Evolutionary conservation across 2,888 invertebrate genomes (phyloP).

Genomic region (Lepidocyrtoides sp.): DNA sequence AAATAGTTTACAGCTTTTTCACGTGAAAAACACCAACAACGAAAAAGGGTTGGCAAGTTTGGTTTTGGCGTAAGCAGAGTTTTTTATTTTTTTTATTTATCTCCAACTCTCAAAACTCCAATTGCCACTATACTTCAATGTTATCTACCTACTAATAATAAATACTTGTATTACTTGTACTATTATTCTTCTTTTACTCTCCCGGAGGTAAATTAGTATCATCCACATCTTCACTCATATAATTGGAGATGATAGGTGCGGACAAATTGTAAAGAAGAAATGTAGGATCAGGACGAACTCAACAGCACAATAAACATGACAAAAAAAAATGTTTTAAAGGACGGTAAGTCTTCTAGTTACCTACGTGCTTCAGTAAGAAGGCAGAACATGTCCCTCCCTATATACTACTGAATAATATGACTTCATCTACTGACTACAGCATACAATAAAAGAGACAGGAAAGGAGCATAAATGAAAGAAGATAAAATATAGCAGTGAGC

Average conservation of each 20-base stretch:
- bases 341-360: neutral
- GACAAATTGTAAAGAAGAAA: slow-evolving; percentile 60
- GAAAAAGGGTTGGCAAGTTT: slow-evolving; percentile 65
- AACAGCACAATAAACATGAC: slow-evolving; percentile 18
- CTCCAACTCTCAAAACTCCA: neutral
- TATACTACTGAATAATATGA: neutral
- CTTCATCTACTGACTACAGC: neutral
- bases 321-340: slow-evolving; percentile 4
- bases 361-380: too few species aligned
- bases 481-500: too few species aligned
- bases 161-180: slow-evolving; percentile 3
- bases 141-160: neutral
- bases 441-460: too few species aligned
- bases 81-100: slow-evolving; percentile 8
- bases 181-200: slow-evolving; percentile 43
- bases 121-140: neutral
- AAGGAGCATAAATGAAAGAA: too few species aligned
- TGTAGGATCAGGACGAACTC: neutral
- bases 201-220: slow-evolving; percentile 73
- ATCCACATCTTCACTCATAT: slow-evolving; percentile 65
- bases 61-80: slow-evolving; percentile 11
- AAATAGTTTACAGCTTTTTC: slow-evolving; percentile 50
- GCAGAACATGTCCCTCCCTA: neutral
- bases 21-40: slow-evolving; percentile 29
- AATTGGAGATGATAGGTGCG: slow-evolving; percentile 70